Evolutionary conservation across 2,797 vertebrate species (phyloP).

Genomic region (Monodelphis domestica): DNA sequence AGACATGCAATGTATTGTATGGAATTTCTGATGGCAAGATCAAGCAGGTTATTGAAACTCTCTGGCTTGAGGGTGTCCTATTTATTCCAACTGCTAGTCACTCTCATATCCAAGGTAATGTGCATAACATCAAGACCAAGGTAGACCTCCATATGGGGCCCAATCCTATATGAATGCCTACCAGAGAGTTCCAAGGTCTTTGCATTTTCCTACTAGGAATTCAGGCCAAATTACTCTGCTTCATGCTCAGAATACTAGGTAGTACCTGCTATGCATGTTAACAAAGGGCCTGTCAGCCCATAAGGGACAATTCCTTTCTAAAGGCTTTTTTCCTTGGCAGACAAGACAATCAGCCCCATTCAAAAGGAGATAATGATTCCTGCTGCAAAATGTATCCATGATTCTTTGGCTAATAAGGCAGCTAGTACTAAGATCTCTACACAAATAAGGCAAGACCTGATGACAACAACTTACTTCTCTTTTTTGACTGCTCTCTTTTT

Average conservation of each 20-base stretch:
- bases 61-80: not conserved
- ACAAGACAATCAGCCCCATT: not conserved
- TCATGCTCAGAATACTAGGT: not conserved
- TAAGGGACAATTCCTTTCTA: not conserved
- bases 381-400: not conserved
- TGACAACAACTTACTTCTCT: not conserved
- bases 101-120: not conserved
- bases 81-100: not conserved
- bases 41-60: not conserved
- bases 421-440: not conserved
- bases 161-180: not conserved
- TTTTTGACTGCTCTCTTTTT: not conserved
- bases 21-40: not conserved
- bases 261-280: not conserved
- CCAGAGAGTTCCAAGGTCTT: not conserved
- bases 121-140: not conserved
- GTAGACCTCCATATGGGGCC: not conserved
- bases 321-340: constrained; percentile 1
- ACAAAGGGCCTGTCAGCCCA: not conserved
- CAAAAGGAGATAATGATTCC: not conserved
- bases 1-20: not conserved
- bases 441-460: not conserved
- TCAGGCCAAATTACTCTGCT: not conserved
- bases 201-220: not conserved
- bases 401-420: constrained; percentile 10